phyloP scores from a whole-genome alignment of 2,113 vertebrate genomes.

The Glaucidium brasilianum region DNA sequence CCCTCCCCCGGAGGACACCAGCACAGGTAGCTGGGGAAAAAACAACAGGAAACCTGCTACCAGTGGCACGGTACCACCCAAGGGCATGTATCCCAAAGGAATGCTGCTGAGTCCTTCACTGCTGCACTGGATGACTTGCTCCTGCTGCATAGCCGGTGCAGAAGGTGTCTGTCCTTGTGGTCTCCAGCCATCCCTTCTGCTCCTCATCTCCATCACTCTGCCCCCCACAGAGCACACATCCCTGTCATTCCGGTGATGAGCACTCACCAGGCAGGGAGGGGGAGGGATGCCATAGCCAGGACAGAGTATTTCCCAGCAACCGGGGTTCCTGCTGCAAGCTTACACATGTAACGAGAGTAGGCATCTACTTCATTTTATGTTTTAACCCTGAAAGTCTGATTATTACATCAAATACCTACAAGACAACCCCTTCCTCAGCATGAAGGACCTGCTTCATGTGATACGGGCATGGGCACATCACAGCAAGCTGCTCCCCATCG shows the following conservation, averaged over 20 bases:
- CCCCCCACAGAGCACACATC: background rate
- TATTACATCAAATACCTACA: background rate
- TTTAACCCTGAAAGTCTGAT: background rate
- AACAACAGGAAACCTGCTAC: background rate
- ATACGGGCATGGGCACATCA: too few species aligned
- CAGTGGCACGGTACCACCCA: background rate
- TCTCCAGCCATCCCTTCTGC: accelerated
- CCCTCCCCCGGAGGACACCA: background rate
- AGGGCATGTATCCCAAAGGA: background rate
- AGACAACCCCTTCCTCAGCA: background rate
- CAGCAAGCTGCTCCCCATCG: accelerated
- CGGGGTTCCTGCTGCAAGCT: background rate
- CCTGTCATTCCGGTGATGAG: background rate
- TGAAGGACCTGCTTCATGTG: background rate
- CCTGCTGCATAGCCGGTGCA: background rate
- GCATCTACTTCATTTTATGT: background rate
- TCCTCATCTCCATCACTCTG: background rate
- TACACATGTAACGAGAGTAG: background rate
- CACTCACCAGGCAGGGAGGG: background rate
- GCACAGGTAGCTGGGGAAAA: background rate
- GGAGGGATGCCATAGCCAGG: background rate
- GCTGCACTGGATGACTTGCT: accelerated
- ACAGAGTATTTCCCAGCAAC: background rate
- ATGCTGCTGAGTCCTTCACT: background rate
- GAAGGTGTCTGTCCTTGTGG: accelerated